Evolutionary conservation across 2,888 invertebrate species (phyloP).

Genomic region (Chrysomela aeneicollis): DNA sequence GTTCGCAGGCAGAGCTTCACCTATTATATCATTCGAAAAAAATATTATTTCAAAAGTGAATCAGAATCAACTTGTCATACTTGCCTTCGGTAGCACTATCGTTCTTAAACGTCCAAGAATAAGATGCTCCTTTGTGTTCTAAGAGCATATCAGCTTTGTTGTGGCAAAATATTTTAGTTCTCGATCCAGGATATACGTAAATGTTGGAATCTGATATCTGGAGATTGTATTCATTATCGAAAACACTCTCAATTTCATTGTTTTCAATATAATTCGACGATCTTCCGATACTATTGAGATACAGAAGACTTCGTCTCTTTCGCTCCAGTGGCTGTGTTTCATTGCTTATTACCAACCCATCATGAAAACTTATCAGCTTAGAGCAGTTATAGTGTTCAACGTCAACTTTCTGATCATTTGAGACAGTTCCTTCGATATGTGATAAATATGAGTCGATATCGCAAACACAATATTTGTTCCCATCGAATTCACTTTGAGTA

Average conservation of each 20-base stretch:
- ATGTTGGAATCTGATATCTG: conserved; percentile 36
- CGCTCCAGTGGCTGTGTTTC: conserved; percentile 40
- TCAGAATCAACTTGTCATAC: conserved; percentile 1
- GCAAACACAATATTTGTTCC: conserved; percentile 48
- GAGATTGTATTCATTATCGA: conserved; percentile 42
- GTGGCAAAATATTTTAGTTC: conserved; percentile 43
- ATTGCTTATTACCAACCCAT: conserved; percentile 46
- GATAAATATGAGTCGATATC: conserved; percentile 44
- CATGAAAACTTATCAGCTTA: conserved; percentile 37
- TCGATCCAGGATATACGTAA: conserved; percentile 42
- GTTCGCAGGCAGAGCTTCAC: conserved; percentile 37
- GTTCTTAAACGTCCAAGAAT: conserved; percentile 44
- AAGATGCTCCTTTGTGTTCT: conserved; percentile 32
- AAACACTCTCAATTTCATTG: conserved; percentile 43
- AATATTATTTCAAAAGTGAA: no score
- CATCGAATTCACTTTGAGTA: conserved; percentile 44
- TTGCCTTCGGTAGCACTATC: conserved; percentile 39
- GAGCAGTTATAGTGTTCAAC: conserved; percentile 36
- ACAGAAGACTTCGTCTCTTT: conserved; percentile 48
- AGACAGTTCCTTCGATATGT: conserved; percentile 28
- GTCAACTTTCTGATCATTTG: conserved; percentile 29
- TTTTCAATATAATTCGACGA: conserved; percentile 39
- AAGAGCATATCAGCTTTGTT: conserved; percentile 34
- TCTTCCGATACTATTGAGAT: conserved; percentile 39
- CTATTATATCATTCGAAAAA: conserved; percentile 25